Evolutionary conservation across 2,113 vertebrate species (phyloP).

Genomic region (Miniopterus natalensis): DNA sequence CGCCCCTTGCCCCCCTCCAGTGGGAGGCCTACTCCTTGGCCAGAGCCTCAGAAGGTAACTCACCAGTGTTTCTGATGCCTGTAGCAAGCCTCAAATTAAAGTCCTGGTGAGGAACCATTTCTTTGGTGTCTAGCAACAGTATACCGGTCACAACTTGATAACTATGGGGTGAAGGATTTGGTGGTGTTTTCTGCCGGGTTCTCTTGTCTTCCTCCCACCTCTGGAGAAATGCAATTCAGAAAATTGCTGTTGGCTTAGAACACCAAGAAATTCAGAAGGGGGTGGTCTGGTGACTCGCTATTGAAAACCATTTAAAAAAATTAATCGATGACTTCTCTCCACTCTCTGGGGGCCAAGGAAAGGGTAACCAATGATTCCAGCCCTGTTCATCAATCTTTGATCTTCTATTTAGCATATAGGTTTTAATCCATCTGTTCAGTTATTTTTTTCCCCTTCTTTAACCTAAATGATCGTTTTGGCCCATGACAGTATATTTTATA

Average conservation of each 20-base stretch:
- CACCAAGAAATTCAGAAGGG: background rate
- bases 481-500: background rate
- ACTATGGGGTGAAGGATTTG: background rate
- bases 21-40: background rate
- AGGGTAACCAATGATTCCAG: conserved; percentile 2
- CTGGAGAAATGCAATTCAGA: conserved; percentile 43
- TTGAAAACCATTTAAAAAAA: conserved; percentile 9
- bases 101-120: background rate
- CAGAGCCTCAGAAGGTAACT: background rate
- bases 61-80: background rate
- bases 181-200: background rate
- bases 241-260: conserved; percentile 49
- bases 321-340: background rate
- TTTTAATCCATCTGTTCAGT: background rate
- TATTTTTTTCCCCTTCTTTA: background rate
- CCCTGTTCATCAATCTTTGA: background rate
- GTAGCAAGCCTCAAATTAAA: background rate
- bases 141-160: background rate
- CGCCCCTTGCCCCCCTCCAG: background rate
- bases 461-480: background rate
- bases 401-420: background rate
- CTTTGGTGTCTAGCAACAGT: background rate
- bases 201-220: background rate
- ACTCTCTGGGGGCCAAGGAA: background rate
- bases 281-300: background rate